Conservation (phyloP, 2,797 vertebrate species). For the Tarsius wallacei region DNA sequence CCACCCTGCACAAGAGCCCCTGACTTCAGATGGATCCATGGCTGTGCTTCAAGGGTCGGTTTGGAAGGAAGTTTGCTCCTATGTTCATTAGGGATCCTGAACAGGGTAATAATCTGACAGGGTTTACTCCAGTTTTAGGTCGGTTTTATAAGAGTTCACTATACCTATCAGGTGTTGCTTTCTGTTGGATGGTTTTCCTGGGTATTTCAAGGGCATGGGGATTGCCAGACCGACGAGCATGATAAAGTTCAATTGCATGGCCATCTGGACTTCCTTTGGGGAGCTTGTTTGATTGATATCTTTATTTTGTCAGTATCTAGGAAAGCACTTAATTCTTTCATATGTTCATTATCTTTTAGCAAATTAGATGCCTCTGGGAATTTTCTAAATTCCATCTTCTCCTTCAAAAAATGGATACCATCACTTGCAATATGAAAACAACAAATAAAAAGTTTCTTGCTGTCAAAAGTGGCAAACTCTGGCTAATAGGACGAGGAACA, state of each 20-base stretch:
- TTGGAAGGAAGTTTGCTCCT: background rate
- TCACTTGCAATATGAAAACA: constrained; percentile 40
- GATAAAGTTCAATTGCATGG: constrained; percentile 66
- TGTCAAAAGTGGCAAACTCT: background rate
- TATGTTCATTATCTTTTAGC: constrained; percentile 81
- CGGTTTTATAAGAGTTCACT: background rate
- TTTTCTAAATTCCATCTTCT: constrained; percentile 76
- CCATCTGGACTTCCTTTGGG: constrained; percentile 83
- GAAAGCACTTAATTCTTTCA: constrained; percentile 77
- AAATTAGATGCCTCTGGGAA: constrained; percentile 81
- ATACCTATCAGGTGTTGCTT: background rate
- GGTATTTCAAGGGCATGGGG: constrained; percentile 2
- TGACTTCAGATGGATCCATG: background rate
- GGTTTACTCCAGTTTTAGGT: background rate
- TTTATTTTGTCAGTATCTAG: constrained; percentile 78
- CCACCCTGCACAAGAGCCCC: background rate
- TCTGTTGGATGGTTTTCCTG: constrained; percentile 26
- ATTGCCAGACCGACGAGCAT: background rate
- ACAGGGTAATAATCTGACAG: background rate
- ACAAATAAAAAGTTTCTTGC: constrained; percentile 51
- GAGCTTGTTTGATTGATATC: constrained; percentile 78
- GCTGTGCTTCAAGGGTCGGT: background rate
- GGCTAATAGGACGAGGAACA: background rate
- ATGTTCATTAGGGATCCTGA: background rate
- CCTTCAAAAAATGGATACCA: constrained; percentile 27